Conservation (phyloP, 1,140 invertebrate genomes). For the Hyles euphorbiae region DNA sequence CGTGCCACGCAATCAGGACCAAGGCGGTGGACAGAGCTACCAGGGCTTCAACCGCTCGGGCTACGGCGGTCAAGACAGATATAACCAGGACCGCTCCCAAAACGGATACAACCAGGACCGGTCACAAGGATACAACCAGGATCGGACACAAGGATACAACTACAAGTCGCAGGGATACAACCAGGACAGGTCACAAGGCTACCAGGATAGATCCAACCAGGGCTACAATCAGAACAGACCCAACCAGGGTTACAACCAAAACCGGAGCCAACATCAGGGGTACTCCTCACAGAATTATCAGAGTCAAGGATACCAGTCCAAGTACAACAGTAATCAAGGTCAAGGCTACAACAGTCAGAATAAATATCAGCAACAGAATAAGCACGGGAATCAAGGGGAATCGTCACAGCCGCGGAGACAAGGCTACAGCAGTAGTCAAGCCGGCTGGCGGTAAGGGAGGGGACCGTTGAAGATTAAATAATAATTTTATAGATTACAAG, state of each 20-base stretch:
- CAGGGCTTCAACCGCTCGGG: constrained; percentile 19
- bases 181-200: constrained; percentile 14
- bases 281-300: constrained; percentile 21
- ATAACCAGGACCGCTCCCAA: constrained; percentile 11
- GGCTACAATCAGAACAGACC: constrained; percentile 14
- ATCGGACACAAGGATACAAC: constrained; percentile 5
- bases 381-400: not conserved
- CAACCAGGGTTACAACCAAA: constrained; percentile 21
- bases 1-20: constrained; percentile 27
- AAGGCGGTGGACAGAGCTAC: constrained; percentile 11
- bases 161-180: constrained; percentile 14
- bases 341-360: constrained; percentile 15
- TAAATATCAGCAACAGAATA: not conserved
- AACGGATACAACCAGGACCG: constrained; percentile 12
- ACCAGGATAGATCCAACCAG: constrained; percentile 9
- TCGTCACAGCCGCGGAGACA: constrained; percentile 2
- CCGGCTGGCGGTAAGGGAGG: not conserved
- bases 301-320: constrained; percentile 12
- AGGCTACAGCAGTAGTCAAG: constrained; percentile 6
- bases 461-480: too few species aligned
- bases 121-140: constrained; percentile 15
- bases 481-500: too few species aligned
- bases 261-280: constrained; percentile 10
- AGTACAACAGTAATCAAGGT: not conserved
- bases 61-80: constrained; percentile 22